Conservation (phyloP, 30 jellyfish, hydroid and myxozoan genomes). For the Turritopsis dohrnii region DNA sequence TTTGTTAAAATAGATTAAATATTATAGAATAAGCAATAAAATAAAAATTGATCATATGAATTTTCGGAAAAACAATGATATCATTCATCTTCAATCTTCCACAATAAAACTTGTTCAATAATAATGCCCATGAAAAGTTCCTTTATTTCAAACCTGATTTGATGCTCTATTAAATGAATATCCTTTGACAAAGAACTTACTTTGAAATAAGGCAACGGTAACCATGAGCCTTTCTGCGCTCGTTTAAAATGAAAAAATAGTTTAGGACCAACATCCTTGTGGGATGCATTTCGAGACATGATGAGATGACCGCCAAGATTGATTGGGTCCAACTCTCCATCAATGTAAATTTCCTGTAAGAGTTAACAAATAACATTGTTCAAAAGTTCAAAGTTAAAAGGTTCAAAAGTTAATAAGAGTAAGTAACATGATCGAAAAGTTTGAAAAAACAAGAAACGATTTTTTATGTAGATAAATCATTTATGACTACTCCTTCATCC, state of each 20-base stretch:
- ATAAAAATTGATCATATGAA: too few relatives aligned
- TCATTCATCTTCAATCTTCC: background rate
- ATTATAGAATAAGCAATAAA: too few relatives aligned
- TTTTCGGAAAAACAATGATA: background rate
- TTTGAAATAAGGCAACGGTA: slow-evolving; percentile 75
- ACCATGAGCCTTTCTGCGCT: slow-evolving; percentile 34
- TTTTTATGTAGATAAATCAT: too few relatives aligned
- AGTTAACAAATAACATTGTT: too few relatives aligned
- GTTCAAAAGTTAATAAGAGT: too few relatives aligned
- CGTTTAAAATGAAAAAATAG: slow-evolving; percentile 62
- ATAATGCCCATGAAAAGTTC: too few relatives aligned
- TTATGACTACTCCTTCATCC: too few relatives aligned
- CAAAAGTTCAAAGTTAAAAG: background rate
- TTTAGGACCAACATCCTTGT: slow-evolving; percentile 73
- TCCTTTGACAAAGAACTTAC: slow-evolving; percentile 47
- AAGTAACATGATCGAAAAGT: too few relatives aligned
- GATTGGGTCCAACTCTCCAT: slow-evolving; percentile 85
- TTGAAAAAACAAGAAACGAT: too few relatives aligned
- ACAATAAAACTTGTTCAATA: background rate
- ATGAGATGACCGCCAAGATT: slow-evolving; percentile 77
- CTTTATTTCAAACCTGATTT: too few relatives aligned
- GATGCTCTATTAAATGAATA: too few relatives aligned
- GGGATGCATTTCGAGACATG: slow-evolving; percentile 67
- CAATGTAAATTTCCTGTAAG: slow-evolving; percentile 67
- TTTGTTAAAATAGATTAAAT: too few relatives aligned